A percentile compares a stretch with the other conserved stretches of the same genome.
These are phyloP conservation scores for Trachelipus rathkii DNA, from an alignment of 1,140 invertebrate genomes.

Conservation along the genomic window DNA sequence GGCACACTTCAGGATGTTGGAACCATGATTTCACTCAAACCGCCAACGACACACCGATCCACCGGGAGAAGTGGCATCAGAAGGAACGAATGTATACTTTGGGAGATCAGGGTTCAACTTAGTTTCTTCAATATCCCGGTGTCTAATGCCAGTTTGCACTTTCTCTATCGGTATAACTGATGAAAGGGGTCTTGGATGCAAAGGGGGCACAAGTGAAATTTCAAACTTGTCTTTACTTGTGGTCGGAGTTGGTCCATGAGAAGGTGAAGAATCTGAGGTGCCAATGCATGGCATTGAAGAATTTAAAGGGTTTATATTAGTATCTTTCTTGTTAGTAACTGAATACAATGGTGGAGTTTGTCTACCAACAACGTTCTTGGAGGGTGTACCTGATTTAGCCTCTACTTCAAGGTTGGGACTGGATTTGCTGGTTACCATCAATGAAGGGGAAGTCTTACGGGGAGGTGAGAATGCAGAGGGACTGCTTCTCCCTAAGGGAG, in stretches of 20 bases:
- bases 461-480: not conserved
- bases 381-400: not conserved
- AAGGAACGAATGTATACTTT: constrained; percentile 41
- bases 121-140: constrained; percentile 33
- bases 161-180: constrained; percentile 37
- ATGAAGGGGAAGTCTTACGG: not conserved
- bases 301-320: constrained; percentile 35
- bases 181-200: constrained; percentile 32
- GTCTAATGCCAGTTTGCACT: constrained; percentile 36
- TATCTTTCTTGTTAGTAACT: constrained; percentile 42
- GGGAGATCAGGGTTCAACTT: constrained; percentile 39
- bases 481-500: not conserved
- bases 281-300: constrained; percentile 38
- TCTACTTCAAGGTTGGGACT: constrained; percentile 39
- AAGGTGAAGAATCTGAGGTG: not conserved
- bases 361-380: constrained; percentile 31
- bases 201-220: constrained; percentile 21
- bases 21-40: constrained; percentile 26
- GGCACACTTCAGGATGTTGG: too few relatives aligned
- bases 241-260: too few relatives aligned
- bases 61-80: constrained; percentile 32
- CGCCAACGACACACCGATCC: constrained; percentile 28
- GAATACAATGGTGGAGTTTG: constrained; percentile 34
- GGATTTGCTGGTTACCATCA: constrained; percentile 34
- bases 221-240: not conserved